Percentiles rank a stretch among this genome's conserved stretches.
Evolutionary conservation across 2,797 vertebrate species (phyloP).

Genomic region (Sylvilagus floridanus): DNA sequence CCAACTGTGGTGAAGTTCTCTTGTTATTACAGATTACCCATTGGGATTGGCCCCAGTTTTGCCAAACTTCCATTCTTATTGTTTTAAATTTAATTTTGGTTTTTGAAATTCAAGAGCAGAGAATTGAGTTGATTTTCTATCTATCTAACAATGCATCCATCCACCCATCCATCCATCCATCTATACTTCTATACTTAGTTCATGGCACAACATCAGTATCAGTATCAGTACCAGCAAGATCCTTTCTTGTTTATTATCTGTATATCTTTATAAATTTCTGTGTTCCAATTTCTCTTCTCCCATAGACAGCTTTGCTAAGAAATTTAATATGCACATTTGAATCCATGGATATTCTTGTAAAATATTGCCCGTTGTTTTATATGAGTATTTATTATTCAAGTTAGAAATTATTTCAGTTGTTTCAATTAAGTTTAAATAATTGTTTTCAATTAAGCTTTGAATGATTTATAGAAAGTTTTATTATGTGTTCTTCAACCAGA

Average conservation of each 20-base stretch:
- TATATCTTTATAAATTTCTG: background rate
- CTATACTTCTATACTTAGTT: background rate
- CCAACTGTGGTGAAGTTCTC: background rate
- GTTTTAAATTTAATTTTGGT: background rate
- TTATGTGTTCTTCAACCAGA: background rate
- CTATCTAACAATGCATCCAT: background rate
- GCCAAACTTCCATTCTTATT: constrained; percentile 11
- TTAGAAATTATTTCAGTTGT: constrained; percentile 33
- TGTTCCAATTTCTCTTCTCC: background rate
- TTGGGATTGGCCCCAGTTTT: background rate
- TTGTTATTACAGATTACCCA: background rate
- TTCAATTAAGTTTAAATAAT: no score
- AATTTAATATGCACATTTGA: constrained; percentile 24
- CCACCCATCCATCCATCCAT: background rate
- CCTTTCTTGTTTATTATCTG: constrained; percentile 9
- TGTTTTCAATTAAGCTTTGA: no score
- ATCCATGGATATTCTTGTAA: background rate
- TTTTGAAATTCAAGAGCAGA: constrained; percentile 41
- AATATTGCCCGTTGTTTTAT: constrained; percentile 16
- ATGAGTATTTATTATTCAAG: background rate
- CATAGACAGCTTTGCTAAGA: background rate
- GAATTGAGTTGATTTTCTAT: constrained; percentile 1
- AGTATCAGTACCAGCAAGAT: background rate
- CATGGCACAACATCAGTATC: background rate
- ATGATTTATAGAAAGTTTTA: background rate